Base-by-base conservation (phyloP, 2,888 invertebrate genomes). In the Orthonevra nobilis region DNA sequence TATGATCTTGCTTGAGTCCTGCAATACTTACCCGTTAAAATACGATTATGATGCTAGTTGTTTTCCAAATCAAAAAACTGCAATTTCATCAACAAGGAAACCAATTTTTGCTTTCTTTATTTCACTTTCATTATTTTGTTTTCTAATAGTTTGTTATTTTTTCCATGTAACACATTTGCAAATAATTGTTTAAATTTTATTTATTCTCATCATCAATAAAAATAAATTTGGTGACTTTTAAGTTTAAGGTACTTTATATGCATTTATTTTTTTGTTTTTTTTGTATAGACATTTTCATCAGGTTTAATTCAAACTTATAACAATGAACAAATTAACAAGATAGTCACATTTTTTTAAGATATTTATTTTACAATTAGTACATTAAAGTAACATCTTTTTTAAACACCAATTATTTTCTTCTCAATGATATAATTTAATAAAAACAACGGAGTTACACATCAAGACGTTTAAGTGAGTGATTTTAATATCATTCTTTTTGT, bases 41-140 rank as follows among this genome's bases (percentile, higher is more conserved):
- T n/a, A n/a, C n/a, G n/a, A n/a, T n/a, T n/a, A n/a, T n/a, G n/a
- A n/a, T n/a, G n/a, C n/a, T n/a, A n/a, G n/a, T n/a, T n/a, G n/a
- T n/a, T n/a, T n/a, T n/a, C n/a, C n/a, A n/a, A n/a, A 61, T 9
- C 3, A 32, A 28, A 36, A 3, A 1, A 4, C 5, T 23, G 14
- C 36, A 75, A 82, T 84, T 84, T 84, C 83, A 82, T 85, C 82
- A 86, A 86, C 86, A 86, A 84, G 84, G 87, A 88, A 88, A 88
- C 87, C 88, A 84, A 84, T 85, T 84, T 83, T 83, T 84, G 85
- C 83, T 83, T 81, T 83, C 89, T 90, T 89, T 88, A 89, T 81
- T 82, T 58, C n/a, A n/a, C 52, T 85, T 89, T 86, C 87, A 87
- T 87, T 56, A 58, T 56, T 48, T 69, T 5, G 23, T 72, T 82